These are phyloP conservation scores for Gadopsis bispinosus DNA, from an alignment of 2,797 vertebrate genomes.

Conservation along the genomic window DNA sequence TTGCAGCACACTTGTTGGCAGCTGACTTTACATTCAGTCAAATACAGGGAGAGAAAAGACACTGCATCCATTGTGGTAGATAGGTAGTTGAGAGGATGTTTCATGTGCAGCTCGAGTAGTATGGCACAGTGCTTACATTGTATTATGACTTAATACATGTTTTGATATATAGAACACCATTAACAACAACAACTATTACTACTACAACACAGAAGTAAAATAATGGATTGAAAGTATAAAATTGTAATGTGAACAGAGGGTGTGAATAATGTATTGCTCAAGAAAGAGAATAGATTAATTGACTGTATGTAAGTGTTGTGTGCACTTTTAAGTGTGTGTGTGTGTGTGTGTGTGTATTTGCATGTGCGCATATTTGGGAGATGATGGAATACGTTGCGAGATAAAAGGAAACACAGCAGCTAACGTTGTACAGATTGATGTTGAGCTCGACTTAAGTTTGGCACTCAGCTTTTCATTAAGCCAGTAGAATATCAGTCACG, in stretches of 20 bases:
- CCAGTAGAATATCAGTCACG: constrained; percentile 83
- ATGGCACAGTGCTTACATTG: constrained; percentile 85
- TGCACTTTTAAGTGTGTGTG: neutral
- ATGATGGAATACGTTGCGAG: constrained; percentile 54
- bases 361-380: constrained; percentile 39
- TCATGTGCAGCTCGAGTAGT: constrained; percentile 72
- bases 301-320: constrained; percentile 15
- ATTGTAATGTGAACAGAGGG: constrained; percentile 56
- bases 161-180: constrained; percentile 78
- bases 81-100: constrained; percentile 82
- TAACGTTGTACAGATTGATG: constrained; percentile 75
- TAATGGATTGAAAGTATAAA: constrained; percentile 69
- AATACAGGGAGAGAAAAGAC: constrained; percentile 62
- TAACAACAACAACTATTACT: constrained; percentile 69
- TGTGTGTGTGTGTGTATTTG: constrained; percentile 27
- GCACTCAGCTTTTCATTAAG: constrained; percentile 86
- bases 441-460: constrained; percentile 82
- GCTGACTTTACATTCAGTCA: constrained; percentile 83
- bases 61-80: constrained; percentile 57
- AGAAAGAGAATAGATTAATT: constrained; percentile 63
- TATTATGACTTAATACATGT: constrained; percentile 78
- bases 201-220: constrained; percentile 75
- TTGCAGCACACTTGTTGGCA: constrained; percentile 72
- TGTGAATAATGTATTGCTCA: constrained; percentile 82
- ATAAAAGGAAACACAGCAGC: constrained; percentile 72